phyloP scores from a whole-genome alignment of 2,113 vertebrate species.

The Delphinapterus leucas region DNA sequence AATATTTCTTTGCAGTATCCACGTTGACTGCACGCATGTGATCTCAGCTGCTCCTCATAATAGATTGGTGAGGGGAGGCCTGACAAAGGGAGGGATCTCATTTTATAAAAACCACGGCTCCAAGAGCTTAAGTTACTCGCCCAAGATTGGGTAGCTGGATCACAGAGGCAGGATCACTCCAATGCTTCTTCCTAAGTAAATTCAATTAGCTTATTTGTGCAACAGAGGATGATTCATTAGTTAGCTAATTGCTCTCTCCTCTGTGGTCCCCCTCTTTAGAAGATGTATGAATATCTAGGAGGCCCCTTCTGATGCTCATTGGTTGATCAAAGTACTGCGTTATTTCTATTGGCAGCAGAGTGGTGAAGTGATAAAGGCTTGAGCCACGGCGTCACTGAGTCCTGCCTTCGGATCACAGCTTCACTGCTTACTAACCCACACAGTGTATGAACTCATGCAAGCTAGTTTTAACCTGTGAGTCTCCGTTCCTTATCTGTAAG shows the following conservation, averaged over 20 bases:
- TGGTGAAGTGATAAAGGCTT: neutral
- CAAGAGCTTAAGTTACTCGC: neutral
- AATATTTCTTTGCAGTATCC: neutral
- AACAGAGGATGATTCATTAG: conserved; percentile 50
- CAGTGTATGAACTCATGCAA: neutral
- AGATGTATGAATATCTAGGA: neutral
- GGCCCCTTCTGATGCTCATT: neutral
- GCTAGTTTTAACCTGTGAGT: neutral
- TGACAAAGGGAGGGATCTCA: neutral
- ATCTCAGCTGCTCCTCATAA: neutral
- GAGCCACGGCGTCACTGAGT: neutral
- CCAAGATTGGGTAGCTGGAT: neutral
- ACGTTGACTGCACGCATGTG: neutral
- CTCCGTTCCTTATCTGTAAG: neutral
- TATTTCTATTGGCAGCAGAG: neutral
- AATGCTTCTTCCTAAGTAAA: conserved; percentile 37
- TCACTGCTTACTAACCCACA: neutral
- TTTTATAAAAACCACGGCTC: neutral
- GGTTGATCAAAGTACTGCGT: neutral
- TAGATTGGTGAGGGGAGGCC: neutral
- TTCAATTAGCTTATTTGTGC: conserved; percentile 56
- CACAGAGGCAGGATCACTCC: neutral
- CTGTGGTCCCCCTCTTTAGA: neutral
- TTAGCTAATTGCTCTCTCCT: conserved; percentile 44
- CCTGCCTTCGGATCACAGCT: neutral